phyloP scores from a whole-genome alignment of 2,888 invertebrate genomes.

The Epinotia demarniana region DNA sequence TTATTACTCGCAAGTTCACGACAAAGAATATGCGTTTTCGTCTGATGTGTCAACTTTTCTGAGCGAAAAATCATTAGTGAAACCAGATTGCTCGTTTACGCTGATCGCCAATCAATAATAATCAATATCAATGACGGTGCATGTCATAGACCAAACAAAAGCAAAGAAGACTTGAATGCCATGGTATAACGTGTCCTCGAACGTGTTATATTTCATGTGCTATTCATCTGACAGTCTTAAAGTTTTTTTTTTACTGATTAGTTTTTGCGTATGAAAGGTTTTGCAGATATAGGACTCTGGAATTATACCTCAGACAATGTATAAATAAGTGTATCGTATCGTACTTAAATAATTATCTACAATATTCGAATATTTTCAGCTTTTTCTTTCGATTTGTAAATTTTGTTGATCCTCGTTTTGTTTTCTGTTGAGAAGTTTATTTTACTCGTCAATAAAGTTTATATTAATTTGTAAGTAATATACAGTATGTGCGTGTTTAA shows the following conservation, averaged over 20 bases:
- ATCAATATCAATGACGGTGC: not conserved
- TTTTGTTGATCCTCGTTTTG: conserved; percentile 1
- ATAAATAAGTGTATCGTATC: not conserved
- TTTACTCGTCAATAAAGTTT: conserved; percentile 1
- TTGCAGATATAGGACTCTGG: not conserved
- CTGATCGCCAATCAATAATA: not conserved
- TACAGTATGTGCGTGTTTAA: not conserved
- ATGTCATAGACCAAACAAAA: not conserved
- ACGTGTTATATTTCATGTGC: no score
- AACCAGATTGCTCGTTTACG: no score
- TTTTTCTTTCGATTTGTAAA: not conserved
- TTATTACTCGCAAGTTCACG: no score
- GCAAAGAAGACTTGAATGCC: no score
- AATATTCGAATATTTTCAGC: not conserved
- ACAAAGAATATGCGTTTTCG: no score
- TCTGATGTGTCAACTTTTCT: no score
- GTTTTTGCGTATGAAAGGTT: no score
- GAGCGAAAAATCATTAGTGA: no score
- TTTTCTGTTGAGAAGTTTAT: conserved; percentile 11
- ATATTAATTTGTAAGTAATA: conserved; percentile 14
- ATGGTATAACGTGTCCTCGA: no score
- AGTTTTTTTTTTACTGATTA: not conserved
- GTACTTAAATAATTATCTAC: not conserved
- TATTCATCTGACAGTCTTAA: no score
- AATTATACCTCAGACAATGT: not conserved